phyloP scores from a whole-genome alignment of 2,888 invertebrate species.

The Thera britannica region DNA sequence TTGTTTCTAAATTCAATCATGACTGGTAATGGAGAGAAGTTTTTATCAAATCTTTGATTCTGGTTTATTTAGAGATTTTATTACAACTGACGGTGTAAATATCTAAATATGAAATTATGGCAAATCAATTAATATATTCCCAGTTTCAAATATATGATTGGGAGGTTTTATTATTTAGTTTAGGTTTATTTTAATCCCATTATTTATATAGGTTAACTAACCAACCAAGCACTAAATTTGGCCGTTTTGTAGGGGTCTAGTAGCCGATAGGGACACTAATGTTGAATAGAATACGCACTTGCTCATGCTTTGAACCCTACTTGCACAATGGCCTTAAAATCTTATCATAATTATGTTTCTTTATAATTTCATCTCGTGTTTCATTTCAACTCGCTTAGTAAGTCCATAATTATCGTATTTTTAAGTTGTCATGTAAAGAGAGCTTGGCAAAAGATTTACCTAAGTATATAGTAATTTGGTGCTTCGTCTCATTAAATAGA shows the following conservation, averaged over 20 bases:
- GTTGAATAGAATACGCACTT: not conserved
- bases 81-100: conserved; percentile 19
- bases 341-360: conserved; percentile 9
- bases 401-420: conserved; percentile 43
- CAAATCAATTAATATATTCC: conserved; percentile 22
- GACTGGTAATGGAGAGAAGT: not conserved
- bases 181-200: conserved; percentile 64
- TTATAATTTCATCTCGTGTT: not conserved
- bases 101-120: conserved; percentile 22
- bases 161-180: conserved; percentile 63
- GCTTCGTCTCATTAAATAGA: conserved; percentile 80
- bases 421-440: conserved; percentile 65
- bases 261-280: conserved; percentile 29
- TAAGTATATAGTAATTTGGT: conserved; percentile 78
- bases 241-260: conserved; percentile 33
- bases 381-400: conserved; percentile 6
- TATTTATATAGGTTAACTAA: conserved; percentile 67
- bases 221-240: conserved; percentile 58
- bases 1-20: conserved; percentile 7
- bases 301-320: conserved; percentile 1
- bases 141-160: conserved; percentile 28
- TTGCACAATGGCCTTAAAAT: not conserved
- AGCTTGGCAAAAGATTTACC: conserved; percentile 74
- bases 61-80: conserved; percentile 14
- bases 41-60: not conserved